Base-by-base conservation (phyloP, 2,888 invertebrate genomes). In the Timema cristinae region DNA sequence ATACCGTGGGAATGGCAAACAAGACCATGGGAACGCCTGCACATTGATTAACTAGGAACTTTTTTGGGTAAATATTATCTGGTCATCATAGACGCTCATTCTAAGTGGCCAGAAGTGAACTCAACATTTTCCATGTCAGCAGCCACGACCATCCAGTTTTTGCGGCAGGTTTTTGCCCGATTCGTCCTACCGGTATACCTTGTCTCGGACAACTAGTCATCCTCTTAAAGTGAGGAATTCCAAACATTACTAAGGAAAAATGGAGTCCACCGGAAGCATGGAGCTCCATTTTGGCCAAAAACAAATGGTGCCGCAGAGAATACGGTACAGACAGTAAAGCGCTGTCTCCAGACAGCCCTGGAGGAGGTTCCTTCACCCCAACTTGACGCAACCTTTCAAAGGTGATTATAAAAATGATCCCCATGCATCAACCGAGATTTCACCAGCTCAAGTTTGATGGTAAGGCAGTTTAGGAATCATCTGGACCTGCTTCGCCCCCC, bases 11-110 rank as follows among this genome's bases (percentile, higher is more conserved):
- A 59, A 5, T 48, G 32, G 13, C 15, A 49, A 50, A 13, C n/a
- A 10, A 16, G 6, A 11, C 49, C 69, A 10, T 47, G 59, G 56
- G 15, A n/a, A 10, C 13, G 70, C 10, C 0, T 63, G 47, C 49
- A 69, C n/a, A 48, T 59, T 7, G 61, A 63, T 63, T 61, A 49
- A 48, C 49, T n/a, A 8, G 49, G 70, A n/a, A 9, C 59, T 1
- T n/a, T 69, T n/a, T 49, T 11, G 8, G 50, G 16, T 10, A 61
- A 48, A 49, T 61, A 7, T 9, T 69, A 15, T 49, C 49, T 69
- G 9, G 16, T 69, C 5, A 50, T 49, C 16, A 13, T 59, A 7
- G 63, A 69, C 49, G 59, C 70, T n/a, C 13, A 32, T 9, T 59
- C 70, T 0, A 59, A 63, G 52, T 69, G 49, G 10, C n/a, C 59